Base-by-base conservation (phyloP, 2,888 invertebrate species). In the Cryptophagus acutangulus region DNA sequence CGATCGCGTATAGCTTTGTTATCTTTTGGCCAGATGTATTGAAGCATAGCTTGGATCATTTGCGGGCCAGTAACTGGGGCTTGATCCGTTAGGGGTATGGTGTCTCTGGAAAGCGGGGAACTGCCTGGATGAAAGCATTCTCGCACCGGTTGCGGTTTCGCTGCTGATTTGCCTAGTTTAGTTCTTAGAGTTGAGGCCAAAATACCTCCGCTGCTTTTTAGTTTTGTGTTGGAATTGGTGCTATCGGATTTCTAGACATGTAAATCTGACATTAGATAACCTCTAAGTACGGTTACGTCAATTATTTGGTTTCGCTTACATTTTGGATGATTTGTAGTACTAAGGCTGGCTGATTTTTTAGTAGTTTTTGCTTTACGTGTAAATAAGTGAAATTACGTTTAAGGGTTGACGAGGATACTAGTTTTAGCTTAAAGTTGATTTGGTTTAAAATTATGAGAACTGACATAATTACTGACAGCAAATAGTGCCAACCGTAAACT, bases 21-120 rank as follows among this genome's bases (percentile, higher is more conserved):
- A 65, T 90, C 87, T 75, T 89, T 86, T 16, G 97, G 97, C 97
- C 97, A 97, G 41, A 97, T 86, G 71, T 95, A 93, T 36, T 79
- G 78, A 66, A 90, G 67, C 92, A 97, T 94, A 36, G 86, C 85
- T 51, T 77, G 78, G 17, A 94, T 62, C 86, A 96, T 94, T 60
- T 91, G 82, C 56, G 72, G 59, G 48, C 84, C 77, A 5, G 84
- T 75, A 45, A 90, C 79, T 35, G 78, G 72, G 40, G 66, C 46
- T 59, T 73, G 73, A 28, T 74, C 71, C 62, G 78, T 74, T 13
- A 72, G 61, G 18, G 72, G 75, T 55, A 81, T 60, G 60, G 78
- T 74, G 46, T 84, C 72, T 45, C 71, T 63, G 17, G 72, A 68
- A 41, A 71, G 60, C 18, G 59, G 59, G 60, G 86, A 81, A 33